A percentile compares a stretch with the other conserved stretches of the same genome.
Conservation (phyloP, 1,140 invertebrate species). For the Dinoponera quadriceps region DNA sequence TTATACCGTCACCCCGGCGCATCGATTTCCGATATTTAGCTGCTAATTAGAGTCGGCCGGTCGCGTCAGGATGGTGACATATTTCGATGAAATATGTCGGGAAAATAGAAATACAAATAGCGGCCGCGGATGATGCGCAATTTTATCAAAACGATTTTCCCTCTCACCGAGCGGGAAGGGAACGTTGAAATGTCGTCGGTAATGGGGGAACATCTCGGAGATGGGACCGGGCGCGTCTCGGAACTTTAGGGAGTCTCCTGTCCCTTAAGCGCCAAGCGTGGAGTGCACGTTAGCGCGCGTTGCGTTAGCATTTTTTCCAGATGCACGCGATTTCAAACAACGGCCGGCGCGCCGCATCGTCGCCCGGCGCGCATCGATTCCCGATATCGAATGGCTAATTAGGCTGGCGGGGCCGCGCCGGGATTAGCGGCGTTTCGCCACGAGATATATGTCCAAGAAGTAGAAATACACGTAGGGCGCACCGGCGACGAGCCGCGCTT, state of each 20-base stretch:
- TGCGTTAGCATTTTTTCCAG: slow-evolving; percentile 12
- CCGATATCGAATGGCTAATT: slow-evolving; percentile 32
- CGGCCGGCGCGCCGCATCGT: background rate
- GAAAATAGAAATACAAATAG: slow-evolving; percentile 23
- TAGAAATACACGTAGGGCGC: slow-evolving; percentile 31
- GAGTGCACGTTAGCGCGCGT: slow-evolving; percentile 10
- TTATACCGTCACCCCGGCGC: slow-evolving; percentile 9
- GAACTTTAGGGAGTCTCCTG: background rate
- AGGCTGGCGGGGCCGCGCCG: background rate
- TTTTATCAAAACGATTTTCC: slow-evolving; percentile 7
- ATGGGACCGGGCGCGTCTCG: background rate
- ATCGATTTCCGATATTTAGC: slow-evolving; percentile 47
- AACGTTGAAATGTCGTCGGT: background rate
- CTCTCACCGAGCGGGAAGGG: background rate
- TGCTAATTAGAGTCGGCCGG: slow-evolving; percentile 38
- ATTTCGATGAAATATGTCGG: slow-evolving; percentile 12
- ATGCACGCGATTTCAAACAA: slow-evolving; percentile 21
- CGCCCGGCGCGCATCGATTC: background rate
- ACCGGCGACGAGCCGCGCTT: slow-evolving; percentile 10
- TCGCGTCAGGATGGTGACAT: background rate
- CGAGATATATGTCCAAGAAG: slow-evolving; percentile 30
- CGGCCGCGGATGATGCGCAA: background rate
- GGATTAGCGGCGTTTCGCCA: slow-evolving; percentile 28
- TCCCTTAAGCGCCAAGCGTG: background rate
- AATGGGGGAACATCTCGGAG: too few relatives aligned